A percentile compares a stretch with the other conserved stretches of the same genome.
These are phyloP conservation scores for Herpailurus yagouaroundi DNA, from an alignment of 2,113 vertebrate species.

Conservation along the genomic window DNA sequence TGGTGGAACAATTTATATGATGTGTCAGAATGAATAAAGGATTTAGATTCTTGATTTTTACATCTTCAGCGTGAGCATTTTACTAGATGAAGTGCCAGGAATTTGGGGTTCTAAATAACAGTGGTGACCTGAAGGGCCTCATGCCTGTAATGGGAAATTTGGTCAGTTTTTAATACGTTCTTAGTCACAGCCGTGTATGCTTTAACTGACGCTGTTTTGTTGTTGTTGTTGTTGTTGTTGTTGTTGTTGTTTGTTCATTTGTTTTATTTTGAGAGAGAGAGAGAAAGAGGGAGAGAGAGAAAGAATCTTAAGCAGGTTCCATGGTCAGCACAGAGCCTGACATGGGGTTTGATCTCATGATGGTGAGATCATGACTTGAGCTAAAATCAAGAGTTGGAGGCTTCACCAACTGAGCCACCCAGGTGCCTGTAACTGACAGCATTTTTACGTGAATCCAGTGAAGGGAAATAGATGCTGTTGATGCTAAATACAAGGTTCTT, in stretches of 20 bases:
- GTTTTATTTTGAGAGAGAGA: no score
- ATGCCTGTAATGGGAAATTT: background rate
- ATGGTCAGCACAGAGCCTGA: no score
- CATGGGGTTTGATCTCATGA: no score
- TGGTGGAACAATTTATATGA: background rate
- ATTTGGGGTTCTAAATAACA: background rate
- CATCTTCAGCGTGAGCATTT: background rate
- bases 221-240: no score
- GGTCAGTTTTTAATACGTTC: background rate
- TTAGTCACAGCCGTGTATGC: background rate
- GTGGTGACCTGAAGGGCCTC: background rate
- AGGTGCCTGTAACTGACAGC: background rate
- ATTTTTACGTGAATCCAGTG: background rate
- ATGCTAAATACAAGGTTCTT: background rate
- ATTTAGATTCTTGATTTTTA: conserved; percentile 42
- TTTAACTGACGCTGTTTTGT: background rate
- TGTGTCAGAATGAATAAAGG: background rate
- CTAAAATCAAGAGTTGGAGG: no score
- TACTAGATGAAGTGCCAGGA: background rate
- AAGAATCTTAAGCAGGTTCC: no score
- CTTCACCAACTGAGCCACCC: no score
- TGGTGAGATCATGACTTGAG: no score
- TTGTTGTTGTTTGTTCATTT: no score
- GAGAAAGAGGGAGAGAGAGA: no score
- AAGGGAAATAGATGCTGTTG: background rate